A percentile compares a stretch with the other conserved stretches of the same genome.
Conservation (phyloP, 2,113 vertebrate genomes). For the Phyllopteryx taeniolatus region DNA sequence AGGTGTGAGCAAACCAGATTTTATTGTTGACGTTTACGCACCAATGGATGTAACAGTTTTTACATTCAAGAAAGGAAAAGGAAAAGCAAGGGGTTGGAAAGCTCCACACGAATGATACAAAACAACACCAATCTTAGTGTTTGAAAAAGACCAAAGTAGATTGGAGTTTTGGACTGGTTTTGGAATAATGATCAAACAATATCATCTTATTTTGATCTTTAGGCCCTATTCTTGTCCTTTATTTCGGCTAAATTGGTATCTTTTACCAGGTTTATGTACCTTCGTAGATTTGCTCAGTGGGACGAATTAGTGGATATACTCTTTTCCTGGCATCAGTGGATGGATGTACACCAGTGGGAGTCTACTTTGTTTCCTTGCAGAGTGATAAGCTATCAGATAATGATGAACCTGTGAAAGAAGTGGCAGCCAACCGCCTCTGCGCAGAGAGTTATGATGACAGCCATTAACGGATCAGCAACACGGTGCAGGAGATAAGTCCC, state of each 20-base stretch:
- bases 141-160: too few species aligned
- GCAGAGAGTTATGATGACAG: conserved; percentile 61
- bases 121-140: too few species aligned
- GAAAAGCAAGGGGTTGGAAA: too few species aligned
- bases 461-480: conserved; percentile 58
- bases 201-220: neutral
- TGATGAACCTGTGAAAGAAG: conserved; percentile 72
- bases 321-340: conserved; percentile 35
- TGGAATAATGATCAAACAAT: too few species aligned
- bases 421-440: conserved; percentile 44
- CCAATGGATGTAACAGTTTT: too few species aligned
- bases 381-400: conserved; percentile 70
- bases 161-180: too few species aligned
- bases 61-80: too few species aligned
- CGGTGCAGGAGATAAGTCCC: conserved; percentile 57
- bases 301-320: conserved; percentile 40
- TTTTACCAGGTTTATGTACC: conserved; percentile 5
- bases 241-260: neutral
- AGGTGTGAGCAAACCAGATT: too few species aligned
- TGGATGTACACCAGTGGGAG: conserved; percentile 57
- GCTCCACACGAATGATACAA: too few species aligned
- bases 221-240: neutral
- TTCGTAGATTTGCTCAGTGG: conserved; percentile 19
- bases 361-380: conserved; percentile 61
- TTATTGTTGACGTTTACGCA: too few species aligned